Evolutionary conservation across 2,888 invertebrate genomes (phyloP).

Genomic region (Smittia aterrima): DNA sequence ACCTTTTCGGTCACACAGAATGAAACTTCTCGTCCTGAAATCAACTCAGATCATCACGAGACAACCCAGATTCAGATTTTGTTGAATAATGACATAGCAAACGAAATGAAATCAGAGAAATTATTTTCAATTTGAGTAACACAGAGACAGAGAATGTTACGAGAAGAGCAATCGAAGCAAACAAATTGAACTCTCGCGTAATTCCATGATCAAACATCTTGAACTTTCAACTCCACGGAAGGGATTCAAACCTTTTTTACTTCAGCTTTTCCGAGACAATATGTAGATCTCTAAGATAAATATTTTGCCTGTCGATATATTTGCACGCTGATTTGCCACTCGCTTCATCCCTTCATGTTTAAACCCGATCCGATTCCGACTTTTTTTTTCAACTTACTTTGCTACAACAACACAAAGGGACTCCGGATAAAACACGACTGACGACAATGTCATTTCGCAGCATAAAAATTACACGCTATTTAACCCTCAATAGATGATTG

Average conservation of each 20-base stretch:
- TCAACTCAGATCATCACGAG: not conserved
- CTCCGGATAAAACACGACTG: not conserved
- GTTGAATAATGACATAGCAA: not conserved
- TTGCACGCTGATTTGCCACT: not conserved
- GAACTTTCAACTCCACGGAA: not conserved
- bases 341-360: not conserved
- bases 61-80: not conserved
- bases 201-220: not conserved
- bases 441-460: slow-evolving; percentile 31
- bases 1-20: not conserved
- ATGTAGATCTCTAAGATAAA: not conserved
- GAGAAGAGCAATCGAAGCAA: not conserved
- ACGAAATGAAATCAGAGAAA: not conserved
- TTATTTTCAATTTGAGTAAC: no score
- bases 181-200: not conserved
- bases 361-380: slow-evolving; percentile 21
- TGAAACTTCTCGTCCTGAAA: not conserved
- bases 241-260: not conserved
- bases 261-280: not conserved
- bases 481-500: slow-evolving; percentile 41
- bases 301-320: not conserved
- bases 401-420: slow-evolving; percentile 21
- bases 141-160: not conserved
- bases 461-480: slow-evolving; percentile 41
- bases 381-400: slow-evolving; percentile 34